Evolutionary conservation across 2,888 invertebrate species (phyloP), one percentile per base, ranked within the genome.

Genomic region (Axea sp.): DNA sequence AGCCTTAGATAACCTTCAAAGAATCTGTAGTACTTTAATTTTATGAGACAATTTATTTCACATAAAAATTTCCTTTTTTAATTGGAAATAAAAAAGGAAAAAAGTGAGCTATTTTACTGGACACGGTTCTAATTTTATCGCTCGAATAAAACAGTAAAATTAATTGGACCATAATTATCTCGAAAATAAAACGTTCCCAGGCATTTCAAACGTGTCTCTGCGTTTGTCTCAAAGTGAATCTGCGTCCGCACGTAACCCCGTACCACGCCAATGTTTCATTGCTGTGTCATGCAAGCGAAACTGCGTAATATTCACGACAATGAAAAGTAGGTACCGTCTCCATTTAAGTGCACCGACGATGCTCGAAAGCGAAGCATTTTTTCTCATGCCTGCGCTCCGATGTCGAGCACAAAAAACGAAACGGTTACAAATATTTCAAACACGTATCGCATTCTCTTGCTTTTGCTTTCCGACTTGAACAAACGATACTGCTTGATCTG

Each of bases 281-380:
- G 39, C 28, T 43, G 19, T 37, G 51, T 51, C 55, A 45, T 28
- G 22, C 47, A 17, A 55, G 12, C 14, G 37, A 45, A 37, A 24
- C 49, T 65, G 49, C 67, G 57, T 57, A 49, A 68, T 47, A 41
- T 49, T 11, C 59, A 37, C 43, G 57, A 68, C 68, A 60, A 68
- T 68, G 45, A 33, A 59, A 68, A 68, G 68, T 60, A 51, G 68
- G 59, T 60, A 51, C 37, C 43, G 68, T 60, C 59, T 68, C 68
- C 26, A 60, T 68, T 68, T 68, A 60, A 68, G 59, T 51, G 59
- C 57, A 39, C 47, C 22, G 37, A 28, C 53, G 37, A 8, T 7
- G 24, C 55, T 30, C 7, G 45, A 71, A 62, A 62, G 62, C 69
- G 24, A 60, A 31, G 37, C 62, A 55, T 60, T 71, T 55, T 43